These are phyloP conservation scores for Catharus ustulatus DNA, from an alignment of 2,797 vertebrate genomes.

Conservation along the genomic window DNA sequence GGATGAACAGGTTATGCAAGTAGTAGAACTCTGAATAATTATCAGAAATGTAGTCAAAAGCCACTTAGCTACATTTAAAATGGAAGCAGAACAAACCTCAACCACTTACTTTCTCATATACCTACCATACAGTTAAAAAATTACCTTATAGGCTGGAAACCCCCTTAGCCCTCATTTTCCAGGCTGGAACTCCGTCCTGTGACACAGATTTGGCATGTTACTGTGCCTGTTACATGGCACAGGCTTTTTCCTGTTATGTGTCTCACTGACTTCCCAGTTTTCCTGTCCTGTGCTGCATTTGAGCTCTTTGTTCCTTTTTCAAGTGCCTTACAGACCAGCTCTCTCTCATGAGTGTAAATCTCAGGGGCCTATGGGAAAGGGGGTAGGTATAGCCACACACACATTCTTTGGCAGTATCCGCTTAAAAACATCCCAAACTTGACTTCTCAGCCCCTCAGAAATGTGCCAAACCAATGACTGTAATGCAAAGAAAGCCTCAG, in stretches of 20 bases:
- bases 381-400: not conserved
- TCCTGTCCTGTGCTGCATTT: not conserved
- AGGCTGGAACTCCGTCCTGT: not conserved
- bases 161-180: not conserved
- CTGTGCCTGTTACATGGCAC: not conserved
- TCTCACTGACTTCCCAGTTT: not conserved
- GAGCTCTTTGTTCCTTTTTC: not conserved
- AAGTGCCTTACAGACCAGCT: not conserved
- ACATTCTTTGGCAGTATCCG: not conserved
- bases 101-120: not conserved
- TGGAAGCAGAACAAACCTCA: not conserved
- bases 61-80: not conserved
- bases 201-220: not conserved
- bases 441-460: not conserved
- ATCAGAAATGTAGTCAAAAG: not conserved
- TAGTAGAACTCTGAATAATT: not conserved
- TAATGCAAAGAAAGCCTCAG: not conserved
- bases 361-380: not conserved
- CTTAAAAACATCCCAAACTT: not conserved
- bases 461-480: not conserved
- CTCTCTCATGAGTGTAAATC: not conserved
- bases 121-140: not conserved
- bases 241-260: constrained; percentile 22
- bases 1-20: not conserved
- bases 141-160: not conserved